Conservation (phyloP, 2,888 invertebrate genomes). For the Melanostoma scalare region DNA sequence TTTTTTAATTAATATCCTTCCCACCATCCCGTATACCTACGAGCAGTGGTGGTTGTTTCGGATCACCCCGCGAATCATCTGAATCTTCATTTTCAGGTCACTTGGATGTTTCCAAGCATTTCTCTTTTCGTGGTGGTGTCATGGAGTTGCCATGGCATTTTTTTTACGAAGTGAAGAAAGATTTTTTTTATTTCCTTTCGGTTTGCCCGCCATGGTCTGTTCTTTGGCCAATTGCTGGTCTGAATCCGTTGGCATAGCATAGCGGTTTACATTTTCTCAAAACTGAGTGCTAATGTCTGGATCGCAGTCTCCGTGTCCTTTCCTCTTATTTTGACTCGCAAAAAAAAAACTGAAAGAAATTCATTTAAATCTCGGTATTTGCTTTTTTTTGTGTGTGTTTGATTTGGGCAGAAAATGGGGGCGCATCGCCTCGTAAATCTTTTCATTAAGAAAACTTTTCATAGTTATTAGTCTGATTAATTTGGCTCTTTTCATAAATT, state of each 20-base stretch:
- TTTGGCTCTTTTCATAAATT: slow-evolving; percentile 82
- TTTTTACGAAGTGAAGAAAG: slow-evolving; percentile 31
- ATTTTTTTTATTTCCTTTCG: slow-evolving; percentile 17
- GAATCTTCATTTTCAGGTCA: slow-evolving; percentile 58
- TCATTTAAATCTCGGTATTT: slow-evolving; percentile 46
- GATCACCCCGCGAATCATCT: slow-evolving; percentile 21
- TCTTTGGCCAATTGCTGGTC: slow-evolving; percentile 64
- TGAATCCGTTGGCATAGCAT: slow-evolving; percentile 35
- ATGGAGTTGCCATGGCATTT: slow-evolving; percentile 18
- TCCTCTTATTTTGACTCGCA: background rate
- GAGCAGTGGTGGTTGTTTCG: background rate
- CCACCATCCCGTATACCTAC: slow-evolving; percentile 4
- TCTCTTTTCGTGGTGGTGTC: background rate
- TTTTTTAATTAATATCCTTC: slow-evolving; percentile 75
- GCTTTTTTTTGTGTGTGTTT: slow-evolving; percentile 1
- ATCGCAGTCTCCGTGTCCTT: slow-evolving; percentile 15
- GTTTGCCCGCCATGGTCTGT: slow-evolving; percentile 39
- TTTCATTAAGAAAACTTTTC: slow-evolving; percentile 82
- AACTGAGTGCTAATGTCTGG: slow-evolving; percentile 42
- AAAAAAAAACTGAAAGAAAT: slow-evolving; percentile 8
- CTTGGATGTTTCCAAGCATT: slow-evolving; percentile 20
- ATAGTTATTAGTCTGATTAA: slow-evolving; percentile 83
- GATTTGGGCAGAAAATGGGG: slow-evolving; percentile 73
- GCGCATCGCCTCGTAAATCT: slow-evolving; percentile 81
- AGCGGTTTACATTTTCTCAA: slow-evolving; percentile 44